Percentiles rank a stretch among this genome's conserved stretches.
Evolutionary conservation across 1,140 invertebrate species (phyloP).

Genomic region (Condylostylus longicornis): DNA sequence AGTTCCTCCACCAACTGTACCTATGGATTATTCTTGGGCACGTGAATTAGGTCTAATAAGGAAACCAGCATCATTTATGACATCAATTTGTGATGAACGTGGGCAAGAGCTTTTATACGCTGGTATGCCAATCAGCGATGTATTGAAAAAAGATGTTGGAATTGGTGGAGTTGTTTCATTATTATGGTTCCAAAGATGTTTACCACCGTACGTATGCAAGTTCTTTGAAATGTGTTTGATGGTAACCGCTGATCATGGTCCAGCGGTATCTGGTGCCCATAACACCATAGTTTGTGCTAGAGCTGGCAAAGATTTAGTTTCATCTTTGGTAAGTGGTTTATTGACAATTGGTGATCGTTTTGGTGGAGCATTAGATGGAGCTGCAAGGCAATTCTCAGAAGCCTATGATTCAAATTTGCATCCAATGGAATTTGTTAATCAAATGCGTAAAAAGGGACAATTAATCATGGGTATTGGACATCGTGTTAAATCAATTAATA

Average conservation of each 20-base stretch:
- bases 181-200: slow-evolving; percentile 94
- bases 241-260: slow-evolving; percentile 98
- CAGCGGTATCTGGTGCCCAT: slow-evolving; percentile 96
- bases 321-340: slow-evolving; percentile 90
- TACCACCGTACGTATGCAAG: slow-evolving; percentile 87
- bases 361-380: slow-evolving; percentile 93
- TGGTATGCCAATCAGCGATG: slow-evolving; percentile 95
- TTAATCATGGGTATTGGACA: slow-evolving; percentile 99
- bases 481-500: slow-evolving; percentile 96
- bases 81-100: slow-evolving; percentile 96
- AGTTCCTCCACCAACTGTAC: slow-evolving; percentile 92
- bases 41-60: slow-evolving; percentile 93
- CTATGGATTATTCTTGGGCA: slow-evolving; percentile 99
- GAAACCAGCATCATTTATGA: slow-evolving; percentile 99
- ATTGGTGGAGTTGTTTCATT: slow-evolving; percentile 95
- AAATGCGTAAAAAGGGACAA: slow-evolving; percentile 91
- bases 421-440: slow-evolving; percentile 98
- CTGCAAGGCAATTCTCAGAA: slow-evolving; percentile 90
- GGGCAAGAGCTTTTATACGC: slow-evolving; percentile 96
- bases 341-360: slow-evolving; percentile 98
- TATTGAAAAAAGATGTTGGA: slow-evolving; percentile 75
- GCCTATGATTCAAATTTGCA: slow-evolving; percentile 86
- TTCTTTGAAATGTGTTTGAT: slow-evolving; percentile 99
- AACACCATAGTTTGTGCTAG: slow-evolving; percentile 98
- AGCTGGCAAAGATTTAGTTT: slow-evolving; percentile 97